phyloP scores from a whole-genome alignment of 1,140 invertebrate species.

The Epicauta chinensis region DNA sequence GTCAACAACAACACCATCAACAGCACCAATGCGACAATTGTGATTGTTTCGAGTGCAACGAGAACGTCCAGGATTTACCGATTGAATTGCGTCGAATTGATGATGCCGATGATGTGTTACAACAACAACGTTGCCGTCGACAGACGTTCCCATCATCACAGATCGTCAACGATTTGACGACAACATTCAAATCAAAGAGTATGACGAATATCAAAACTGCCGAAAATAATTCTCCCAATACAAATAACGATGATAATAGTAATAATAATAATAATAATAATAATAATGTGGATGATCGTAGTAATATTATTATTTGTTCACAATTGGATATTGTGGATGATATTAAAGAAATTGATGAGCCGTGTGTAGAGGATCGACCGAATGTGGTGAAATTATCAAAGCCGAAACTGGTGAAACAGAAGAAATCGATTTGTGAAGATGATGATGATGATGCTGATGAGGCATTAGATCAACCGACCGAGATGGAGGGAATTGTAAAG shows the following conservation, averaged over 20 bases:
- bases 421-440: conserved; percentile 67
- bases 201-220: conserved; percentile 71
- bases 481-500: conserved; percentile 55
- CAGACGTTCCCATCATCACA: conserved; percentile 49
- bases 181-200: conserved; percentile 70
- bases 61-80: conserved; percentile 69
- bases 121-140: conserved; percentile 41
- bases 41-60: conserved; percentile 52
- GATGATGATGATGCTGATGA: conserved; percentile 60
- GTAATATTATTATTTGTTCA: conserved; percentile 42
- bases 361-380: neutral
- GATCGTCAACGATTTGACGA: conserved; percentile 43
- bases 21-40: conserved; percentile 52
- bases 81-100: conserved; percentile 84
- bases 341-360: neutral
- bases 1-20: conserved; percentile 41
- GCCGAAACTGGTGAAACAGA: conserved; percentile 71
- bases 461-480: conserved; percentile 56
- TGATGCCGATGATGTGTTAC: conserved; percentile 50
- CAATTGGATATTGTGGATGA: neutral
- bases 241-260: too few relatives aligned
- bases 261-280: conserved; percentile 44
- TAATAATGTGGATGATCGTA: neutral
- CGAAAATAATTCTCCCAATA: too few relatives aligned
- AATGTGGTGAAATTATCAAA: conserved; percentile 42